Percentiles rank a stretch among this genome's conserved stretches.
These are phyloP conservation scores for Carcinoscorpius rotundicauda DNA, from an alignment of 1,140 invertebrate genomes.

Conservation along the genomic window DNA sequence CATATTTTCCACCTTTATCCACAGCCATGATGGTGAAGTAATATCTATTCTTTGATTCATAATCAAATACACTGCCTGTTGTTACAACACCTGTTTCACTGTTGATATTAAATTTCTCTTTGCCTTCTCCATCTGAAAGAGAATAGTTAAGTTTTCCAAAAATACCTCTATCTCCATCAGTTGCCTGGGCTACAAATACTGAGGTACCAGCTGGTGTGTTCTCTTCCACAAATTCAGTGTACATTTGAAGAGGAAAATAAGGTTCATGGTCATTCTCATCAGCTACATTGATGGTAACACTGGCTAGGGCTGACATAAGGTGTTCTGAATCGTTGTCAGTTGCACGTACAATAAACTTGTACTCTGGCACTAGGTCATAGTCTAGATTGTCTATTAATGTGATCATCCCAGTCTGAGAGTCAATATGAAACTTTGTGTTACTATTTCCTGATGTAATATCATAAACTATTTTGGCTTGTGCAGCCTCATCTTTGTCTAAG, in stretches of 20 bases:
- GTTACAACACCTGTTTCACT: slow-evolving; percentile 55
- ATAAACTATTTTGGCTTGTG: slow-evolving; percentile 33
- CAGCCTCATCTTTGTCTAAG: slow-evolving; percentile 68
- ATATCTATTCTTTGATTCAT: slow-evolving; percentile 67
- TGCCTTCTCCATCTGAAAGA: slow-evolving; percentile 57
- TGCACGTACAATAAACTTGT: slow-evolving; percentile 43
- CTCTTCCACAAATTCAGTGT: slow-evolving; percentile 74
- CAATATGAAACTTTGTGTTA: slow-evolving; percentile 54
- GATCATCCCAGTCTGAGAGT: slow-evolving; percentile 53
- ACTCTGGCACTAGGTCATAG: slow-evolving; percentile 52
- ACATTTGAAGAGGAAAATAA: slow-evolving; percentile 69
- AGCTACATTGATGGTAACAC: slow-evolving; percentile 55
- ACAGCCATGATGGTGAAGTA: slow-evolving; percentile 67
- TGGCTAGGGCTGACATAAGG: slow-evolving; percentile 53
- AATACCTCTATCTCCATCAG: slow-evolving; percentile 65
- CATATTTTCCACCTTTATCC: slow-evolving; percentile 63
- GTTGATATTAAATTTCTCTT: slow-evolving; percentile 71
- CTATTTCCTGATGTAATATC: slow-evolving; percentile 82
- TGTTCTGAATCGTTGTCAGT: slow-evolving; percentile 45
- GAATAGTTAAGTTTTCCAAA: slow-evolving; percentile 79
- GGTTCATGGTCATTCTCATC: slow-evolving; percentile 91
- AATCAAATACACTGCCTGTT: slow-evolving; percentile 70
- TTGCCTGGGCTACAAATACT: slow-evolving; percentile 77
- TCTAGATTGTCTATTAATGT: slow-evolving; percentile 61
- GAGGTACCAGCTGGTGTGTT: slow-evolving; percentile 72